These are phyloP conservation scores for Agrilus planipennis DNA, from an alignment of 1,140 invertebrate species.

Conservation along the genomic window DNA sequence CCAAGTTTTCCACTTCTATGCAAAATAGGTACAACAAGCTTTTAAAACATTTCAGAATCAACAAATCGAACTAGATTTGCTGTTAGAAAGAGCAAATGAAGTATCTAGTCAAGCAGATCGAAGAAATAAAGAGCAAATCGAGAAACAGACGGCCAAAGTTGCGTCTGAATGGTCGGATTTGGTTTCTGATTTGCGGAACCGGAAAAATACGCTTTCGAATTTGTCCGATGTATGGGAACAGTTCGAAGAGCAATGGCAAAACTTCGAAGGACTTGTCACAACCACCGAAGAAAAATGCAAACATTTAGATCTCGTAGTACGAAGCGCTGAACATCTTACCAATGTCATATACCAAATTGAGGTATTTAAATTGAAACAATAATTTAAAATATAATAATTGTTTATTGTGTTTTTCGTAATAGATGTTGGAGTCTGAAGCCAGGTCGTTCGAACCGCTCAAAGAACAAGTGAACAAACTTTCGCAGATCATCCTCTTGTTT, in stretches of 20 bases:
- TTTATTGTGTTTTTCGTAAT: neutral
- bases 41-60: slow-evolving; percentile 48
- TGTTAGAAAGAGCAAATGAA: slow-evolving; percentile 53
- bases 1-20: too few relatives aligned
- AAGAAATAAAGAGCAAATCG: slow-evolving; percentile 47
- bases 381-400: neutral
- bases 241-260: slow-evolving; percentile 55
- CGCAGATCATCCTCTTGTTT: slow-evolving; percentile 43
- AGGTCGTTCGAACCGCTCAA: slow-evolving; percentile 40
- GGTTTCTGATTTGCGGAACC: slow-evolving; percentile 52
- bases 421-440: slow-evolving; percentile 42
- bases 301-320: slow-evolving; percentile 59
- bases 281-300: slow-evolving; percentile 56
- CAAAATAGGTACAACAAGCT: too few relatives aligned
- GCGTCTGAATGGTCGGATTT: slow-evolving; percentile 64
- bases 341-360: slow-evolving; percentile 56
- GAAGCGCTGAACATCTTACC: slow-evolving; percentile 57
- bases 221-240: slow-evolving; percentile 66
- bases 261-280: slow-evolving; percentile 47
- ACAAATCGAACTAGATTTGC: slow-evolving; percentile 46
- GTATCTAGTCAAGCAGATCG: slow-evolving; percentile 51
- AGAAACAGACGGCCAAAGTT: slow-evolving; percentile 46
- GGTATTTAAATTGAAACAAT: slow-evolving; percentile 34
- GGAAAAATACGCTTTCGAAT: slow-evolving; percentile 48
- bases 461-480: slow-evolving; percentile 41